A percentile compares a stretch with the other conserved stretches of the same genome.
phyloP scores from a whole-genome alignment of 2,888 invertebrate genomes.

The Lepidochrysops patricia region DNA sequence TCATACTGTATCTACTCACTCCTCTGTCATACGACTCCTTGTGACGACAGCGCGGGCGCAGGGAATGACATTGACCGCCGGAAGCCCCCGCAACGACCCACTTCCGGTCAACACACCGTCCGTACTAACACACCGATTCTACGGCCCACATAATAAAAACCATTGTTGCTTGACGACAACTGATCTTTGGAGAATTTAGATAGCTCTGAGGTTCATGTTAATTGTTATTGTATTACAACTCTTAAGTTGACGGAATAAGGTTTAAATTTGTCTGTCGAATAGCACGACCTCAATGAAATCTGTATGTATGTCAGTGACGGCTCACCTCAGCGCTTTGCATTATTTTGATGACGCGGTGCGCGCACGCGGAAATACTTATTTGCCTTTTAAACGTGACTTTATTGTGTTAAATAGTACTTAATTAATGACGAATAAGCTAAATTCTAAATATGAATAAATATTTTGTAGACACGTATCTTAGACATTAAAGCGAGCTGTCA shows the following conservation, averaged over 20 bases:
- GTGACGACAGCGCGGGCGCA: background rate
- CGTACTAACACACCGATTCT: constrained; percentile 6
- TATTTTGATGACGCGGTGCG: background rate
- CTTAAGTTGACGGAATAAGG: background rate
- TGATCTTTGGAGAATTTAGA: background rate
- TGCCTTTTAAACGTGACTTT: background rate
- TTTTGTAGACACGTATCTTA: too few relatives aligned
- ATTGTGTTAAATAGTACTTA: background rate
- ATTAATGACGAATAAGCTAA: background rate
- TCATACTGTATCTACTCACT: too few relatives aligned
- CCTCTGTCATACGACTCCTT: too few relatives aligned
- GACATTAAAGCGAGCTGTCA: too few relatives aligned
- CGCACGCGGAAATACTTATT: background rate
- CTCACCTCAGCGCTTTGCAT: background rate
- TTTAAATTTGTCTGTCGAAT: background rate
- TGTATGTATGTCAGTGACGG: constrained; percentile 11
- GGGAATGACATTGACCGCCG: constrained; percentile 49
- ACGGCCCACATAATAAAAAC: background rate
- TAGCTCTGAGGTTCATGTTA: background rate
- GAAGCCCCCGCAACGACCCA: constrained; percentile 50
- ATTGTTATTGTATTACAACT: background rate
- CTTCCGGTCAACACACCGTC: constrained; percentile 38
- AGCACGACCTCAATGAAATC: constrained; percentile 5
- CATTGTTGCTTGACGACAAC: background rate
- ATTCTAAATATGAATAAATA: too few relatives aligned